A percentile compares a stretch with the other conserved stretches of the same genome.
These are phyloP conservation scores for Anticlea derivata DNA, from an alignment of 2,888 invertebrate genomes.

Conservation along the genomic window DNA sequence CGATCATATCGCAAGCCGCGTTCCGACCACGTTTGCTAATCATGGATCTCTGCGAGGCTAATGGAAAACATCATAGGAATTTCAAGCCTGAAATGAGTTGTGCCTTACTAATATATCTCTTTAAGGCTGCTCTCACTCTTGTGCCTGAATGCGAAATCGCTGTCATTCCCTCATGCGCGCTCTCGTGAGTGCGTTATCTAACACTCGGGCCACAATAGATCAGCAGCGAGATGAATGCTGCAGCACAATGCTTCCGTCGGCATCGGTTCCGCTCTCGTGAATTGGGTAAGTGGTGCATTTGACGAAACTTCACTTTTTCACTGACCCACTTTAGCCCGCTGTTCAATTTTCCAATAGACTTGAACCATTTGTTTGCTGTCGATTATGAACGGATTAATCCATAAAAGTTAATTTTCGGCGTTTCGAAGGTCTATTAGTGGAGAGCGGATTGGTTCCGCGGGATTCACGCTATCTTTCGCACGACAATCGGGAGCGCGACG, in stretches of 20 bases:
- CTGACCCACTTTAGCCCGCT: slow-evolving; percentile 59
- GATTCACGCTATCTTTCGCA: slow-evolving; percentile 70
- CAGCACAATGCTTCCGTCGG: slow-evolving; percentile 71
- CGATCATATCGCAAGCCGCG: slow-evolving; percentile 64
- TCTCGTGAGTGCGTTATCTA: slow-evolving; percentile 75
- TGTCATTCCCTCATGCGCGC: slow-evolving; percentile 68
- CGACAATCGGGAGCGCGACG: slow-evolving; percentile 76
- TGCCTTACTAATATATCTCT: slow-evolving; percentile 14
- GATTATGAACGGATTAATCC: slow-evolving; percentile 65
- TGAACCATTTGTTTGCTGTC: slow-evolving; percentile 62
- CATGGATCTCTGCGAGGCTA: slow-evolving; percentile 60
- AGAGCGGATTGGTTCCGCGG: slow-evolving; percentile 57
- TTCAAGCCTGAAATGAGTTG: slow-evolving; percentile 26
- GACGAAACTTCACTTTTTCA: slow-evolving; percentile 80
- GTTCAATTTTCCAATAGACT: slow-evolving; percentile 57
- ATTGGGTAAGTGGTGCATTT: slow-evolving; percentile 80
- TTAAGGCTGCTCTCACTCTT: slow-evolving; percentile 64
- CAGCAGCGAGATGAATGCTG: slow-evolving; percentile 54
- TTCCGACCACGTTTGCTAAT: slow-evolving; percentile 55
- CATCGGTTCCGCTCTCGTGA: slow-evolving; percentile 81
- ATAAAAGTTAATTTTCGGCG: slow-evolving; percentile 66
- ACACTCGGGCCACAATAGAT: slow-evolving; percentile 69
- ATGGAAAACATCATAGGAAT: slow-evolving; percentile 49
- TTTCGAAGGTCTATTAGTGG: slow-evolving; percentile 60
- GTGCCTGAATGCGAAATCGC: slow-evolving; percentile 59